These are phyloP conservation scores for Riptortus pedestris DNA, from an alignment of 1,140 invertebrate species.

Conservation along the genomic window DNA sequence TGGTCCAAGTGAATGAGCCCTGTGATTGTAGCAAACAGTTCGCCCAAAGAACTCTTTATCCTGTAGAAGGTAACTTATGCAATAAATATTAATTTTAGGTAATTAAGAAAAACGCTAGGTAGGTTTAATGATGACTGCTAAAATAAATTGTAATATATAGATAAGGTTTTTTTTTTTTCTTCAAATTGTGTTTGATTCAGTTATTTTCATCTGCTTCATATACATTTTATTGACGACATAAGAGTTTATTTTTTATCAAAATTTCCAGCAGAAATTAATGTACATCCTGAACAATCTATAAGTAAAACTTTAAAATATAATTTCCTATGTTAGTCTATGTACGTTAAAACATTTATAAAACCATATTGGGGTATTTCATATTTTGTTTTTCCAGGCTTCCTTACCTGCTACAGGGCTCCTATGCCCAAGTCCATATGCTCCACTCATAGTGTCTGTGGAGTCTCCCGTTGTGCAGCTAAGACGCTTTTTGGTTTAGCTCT, in stretches of 20 bases:
- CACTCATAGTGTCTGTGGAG: conserved; percentile 22
- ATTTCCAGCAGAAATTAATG: no score
- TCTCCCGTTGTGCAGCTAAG: conserved; percentile 14
- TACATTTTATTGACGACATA: no score
- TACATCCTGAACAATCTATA: no score
- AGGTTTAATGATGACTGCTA: background rate
- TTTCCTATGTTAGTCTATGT: no score
- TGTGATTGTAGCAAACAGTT: background rate
- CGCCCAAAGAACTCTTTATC: background rate
- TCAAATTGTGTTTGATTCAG: no score
- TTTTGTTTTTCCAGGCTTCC: conserved; percentile 20
- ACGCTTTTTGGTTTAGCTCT: background rate
- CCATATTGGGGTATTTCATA: no score
- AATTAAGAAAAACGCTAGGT: no score
- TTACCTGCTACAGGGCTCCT: conserved; percentile 18
- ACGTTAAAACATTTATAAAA: no score
- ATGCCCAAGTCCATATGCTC: conserved; percentile 22
- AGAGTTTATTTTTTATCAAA: no score
- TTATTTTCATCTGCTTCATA: no score
- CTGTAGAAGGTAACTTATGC: background rate
- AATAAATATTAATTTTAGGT: no score
- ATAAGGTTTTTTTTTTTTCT: background rate
- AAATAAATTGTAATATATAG: background rate
- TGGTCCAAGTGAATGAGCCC: background rate
- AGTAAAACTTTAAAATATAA: no score